phyloP scores from a whole-genome alignment of 2,113 vertebrate genomes.

The Phalacrocorax pelagicus region DNA sequence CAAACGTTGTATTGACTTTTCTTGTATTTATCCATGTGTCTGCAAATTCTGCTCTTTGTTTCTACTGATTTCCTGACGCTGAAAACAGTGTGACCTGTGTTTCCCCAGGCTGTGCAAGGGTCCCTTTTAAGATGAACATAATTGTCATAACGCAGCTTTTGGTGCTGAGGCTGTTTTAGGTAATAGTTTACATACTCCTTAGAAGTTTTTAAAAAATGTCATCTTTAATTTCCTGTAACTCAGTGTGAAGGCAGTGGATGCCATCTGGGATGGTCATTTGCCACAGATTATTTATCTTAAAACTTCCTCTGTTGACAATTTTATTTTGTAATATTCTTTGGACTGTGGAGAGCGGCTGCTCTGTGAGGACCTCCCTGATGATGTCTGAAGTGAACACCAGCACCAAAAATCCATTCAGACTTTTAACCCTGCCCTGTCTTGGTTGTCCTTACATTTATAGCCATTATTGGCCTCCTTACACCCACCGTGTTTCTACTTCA shows the following conservation, averaged over 20 bases:
- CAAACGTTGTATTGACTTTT: background rate
- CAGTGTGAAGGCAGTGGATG: background rate
- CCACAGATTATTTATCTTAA: background rate
- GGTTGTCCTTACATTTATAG: background rate
- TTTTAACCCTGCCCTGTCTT: background rate
- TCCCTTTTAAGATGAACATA: background rate
- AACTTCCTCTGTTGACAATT: background rate
- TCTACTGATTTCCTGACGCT: background rate
- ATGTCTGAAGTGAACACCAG: background rate
- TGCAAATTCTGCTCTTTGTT: background rate
- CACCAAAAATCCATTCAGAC: background rate
- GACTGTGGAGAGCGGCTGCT: background rate
- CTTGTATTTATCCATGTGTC: background rate
- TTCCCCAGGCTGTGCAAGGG: background rate
- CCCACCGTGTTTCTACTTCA: background rate
- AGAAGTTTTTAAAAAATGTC: background rate
- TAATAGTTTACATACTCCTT: background rate
- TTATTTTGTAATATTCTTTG: background rate
- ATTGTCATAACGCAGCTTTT: background rate
- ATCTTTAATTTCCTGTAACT: background rate
- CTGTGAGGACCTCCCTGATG: background rate
- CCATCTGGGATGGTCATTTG: background rate
- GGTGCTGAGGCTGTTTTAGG: background rate
- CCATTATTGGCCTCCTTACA: background rate
- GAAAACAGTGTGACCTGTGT: background rate